Evolutionary conservation across 2,888 invertebrate genomes (phyloP).

Genomic region (Folsomia manolachei): DNA sequence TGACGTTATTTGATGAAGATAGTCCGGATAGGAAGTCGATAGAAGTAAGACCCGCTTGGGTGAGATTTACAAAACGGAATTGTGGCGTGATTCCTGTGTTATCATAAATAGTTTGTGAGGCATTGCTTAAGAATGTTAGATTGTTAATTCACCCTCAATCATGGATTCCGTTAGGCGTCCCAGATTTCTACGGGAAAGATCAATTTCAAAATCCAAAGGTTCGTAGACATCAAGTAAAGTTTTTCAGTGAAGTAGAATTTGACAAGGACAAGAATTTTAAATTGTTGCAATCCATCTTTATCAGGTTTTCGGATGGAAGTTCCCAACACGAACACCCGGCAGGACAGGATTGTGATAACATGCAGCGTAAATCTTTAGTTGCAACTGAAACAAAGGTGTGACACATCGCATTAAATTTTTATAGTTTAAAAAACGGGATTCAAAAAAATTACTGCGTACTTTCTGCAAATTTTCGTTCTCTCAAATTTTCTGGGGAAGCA

Average conservation of each 20-base stretch:
- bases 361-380: slow-evolving; percentile 36
- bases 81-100: slow-evolving; percentile 35
- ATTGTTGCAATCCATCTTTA: slow-evolving; percentile 38
- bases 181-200: slow-evolving; percentile 20
- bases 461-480: slow-evolving; percentile 26
- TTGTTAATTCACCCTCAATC: slow-evolving; percentile 21
- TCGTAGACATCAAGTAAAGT: slow-evolving; percentile 33
- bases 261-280: slow-evolving; percentile 17
- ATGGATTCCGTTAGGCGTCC: slow-evolving; percentile 23
- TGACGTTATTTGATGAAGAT: slow-evolving; percentile 36
- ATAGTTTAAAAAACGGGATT: not conserved
- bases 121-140: not conserved
- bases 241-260: slow-evolving; percentile 18
- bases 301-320: slow-evolving; percentile 40
- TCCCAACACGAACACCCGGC: slow-evolving; percentile 39
- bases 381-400: slow-evolving; percentile 26
- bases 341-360: slow-evolving; percentile 36
- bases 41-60: slow-evolving; percentile 33
- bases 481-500: slow-evolving; percentile 45
- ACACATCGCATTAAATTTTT: not conserved
- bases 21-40: slow-evolving; percentile 39
- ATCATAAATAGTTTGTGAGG: not conserved
- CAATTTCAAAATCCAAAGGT: slow-evolving; percentile 35
- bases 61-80: slow-evolving; percentile 36
- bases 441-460: slow-evolving; percentile 23